Evolutionary conservation across 2,113 vertebrate genomes (phyloP), one percentile per base, ranked within the genome.

Genomic region (Tricholaema leucomelas): DNA sequence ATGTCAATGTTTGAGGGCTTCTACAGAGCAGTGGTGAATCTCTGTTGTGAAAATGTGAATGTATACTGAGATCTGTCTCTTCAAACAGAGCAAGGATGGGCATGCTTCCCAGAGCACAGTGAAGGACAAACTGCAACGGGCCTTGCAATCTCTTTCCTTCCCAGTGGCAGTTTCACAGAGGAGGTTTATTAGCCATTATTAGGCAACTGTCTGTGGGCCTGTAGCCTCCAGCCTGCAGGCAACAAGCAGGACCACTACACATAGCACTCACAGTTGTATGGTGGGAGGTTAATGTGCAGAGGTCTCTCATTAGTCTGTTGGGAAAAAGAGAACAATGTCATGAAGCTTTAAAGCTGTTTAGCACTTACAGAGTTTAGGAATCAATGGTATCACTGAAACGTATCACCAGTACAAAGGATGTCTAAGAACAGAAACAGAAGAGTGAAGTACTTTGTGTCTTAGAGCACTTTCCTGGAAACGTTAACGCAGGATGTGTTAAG

Each of bases 401-500:
- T 4, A 23, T 13, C 30, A 66, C 38, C 46, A 44, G 11, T 61
- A 61, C 18, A 73, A 50, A 65, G 63, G 38, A 40, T 76, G 64
- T 31, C 42, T 65, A 56, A 71, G 65, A 16, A 58, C 46, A 56
- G 52, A 76, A 71, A 42, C 16, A 72, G 24, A 73, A 54, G 0
- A 69, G n/a, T 6, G 19, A 76, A 35, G 30, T 16, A 40, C 50
- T 86, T 33, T 9, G 24, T 28, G 19, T 14, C 59, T 72, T 36
- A 16, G 16, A 67, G 44, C 6, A 3, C 69, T 11, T 8, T n/a
- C 9, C 36, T 48, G 60, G 11, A 64, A 81, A 28, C 18, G 17
- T 36, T 50, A 86, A 58, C 0, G 0, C 12, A 56, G 64, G 38
- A 69, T 16, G 6, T 2, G 0, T 52, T 24, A 42, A 77, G 19